Base-by-base conservation (phyloP, 2,888 invertebrate genomes). In the Diaprepes abbreviatus region DNA sequence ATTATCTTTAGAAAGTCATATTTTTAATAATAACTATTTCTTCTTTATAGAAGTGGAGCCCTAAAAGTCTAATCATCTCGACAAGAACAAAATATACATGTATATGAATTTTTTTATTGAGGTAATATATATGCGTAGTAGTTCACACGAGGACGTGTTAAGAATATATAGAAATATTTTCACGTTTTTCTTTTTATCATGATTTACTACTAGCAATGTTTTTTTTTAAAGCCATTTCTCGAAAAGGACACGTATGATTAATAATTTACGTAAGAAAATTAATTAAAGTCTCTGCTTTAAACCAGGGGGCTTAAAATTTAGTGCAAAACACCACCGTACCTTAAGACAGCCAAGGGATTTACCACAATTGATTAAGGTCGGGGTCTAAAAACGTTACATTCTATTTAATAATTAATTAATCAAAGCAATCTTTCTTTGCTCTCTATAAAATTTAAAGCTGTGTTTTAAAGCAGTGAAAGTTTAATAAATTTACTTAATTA, bases 311-410 rank as follows among this genome's bases (percentile, higher is more conserved):
- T 17, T 40, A n/a, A 40, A 40, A 40, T 40, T 40, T 7, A 17
- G 2, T 40, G 10, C n/a, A 17, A 40, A 40, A 40, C 40, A 40
- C 40, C 40, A 40, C 17, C 17, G 6, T 12, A 40, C 17, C 40
- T 40, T 40, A 17, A 40, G 40, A 40, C 40, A 40, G 40, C 3
- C 36, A 17, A 40, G 40, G 40, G 40, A 40, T 40, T 40, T 40
- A 17, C 40, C 40, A 40, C 40, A 40, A 40, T 40, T 40, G 40
- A 40, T 40, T 40, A n/a, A 40, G 40, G 40, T 16, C 9, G 40
- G 40, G 40, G 17, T 40, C n/a, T n/a, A 7, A 17, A 17, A 6
- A 17, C 10, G 16, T 40, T 17, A 40, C 3, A 7, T 3, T 40
- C 17, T 17, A 17, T n/a, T 40, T 40, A 40, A 17, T n/a, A 40